Base-by-base conservation (phyloP, 2,888 invertebrate species). In the Caenorhabditis sp. region DNA sequence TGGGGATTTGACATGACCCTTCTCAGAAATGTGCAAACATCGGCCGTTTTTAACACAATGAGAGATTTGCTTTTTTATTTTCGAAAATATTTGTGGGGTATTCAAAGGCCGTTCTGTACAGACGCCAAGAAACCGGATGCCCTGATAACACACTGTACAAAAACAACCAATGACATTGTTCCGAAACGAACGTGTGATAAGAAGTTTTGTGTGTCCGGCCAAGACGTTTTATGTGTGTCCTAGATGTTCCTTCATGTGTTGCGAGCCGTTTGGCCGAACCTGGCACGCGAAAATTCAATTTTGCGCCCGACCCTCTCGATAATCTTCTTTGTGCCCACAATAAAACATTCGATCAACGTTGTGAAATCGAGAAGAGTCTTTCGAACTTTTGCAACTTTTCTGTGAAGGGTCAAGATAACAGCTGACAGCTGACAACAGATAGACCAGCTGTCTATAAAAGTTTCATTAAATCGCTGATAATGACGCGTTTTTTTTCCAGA, bases 11-110 rank as follows among this genome's bases (percentile, higher is more conserved):
- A 70, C 70, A 59, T 70, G 70, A 70, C 70, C 70, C 59, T 27
- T 70, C 53, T 70, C 70, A 45, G 46, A 53, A 70, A 70, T 70
- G 70, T 59, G 70, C 70, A 70, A 70, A 70, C 70, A 70, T 70
- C 53, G 59, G 30, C 8, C 43, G 43, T 59, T 68, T 55, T 68
- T 68, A 52, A 61, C 61, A 61, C 50, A 32, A 30, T 45, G 43
- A 58, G 30, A 59, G 45, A 59, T 32, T 32, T 45, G 35, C 15
- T 32, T 35, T 9, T 13, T 2, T 35, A 2, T 35, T 35, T 9
- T 35, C 35, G n/a, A n/a, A n/a, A n/a, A n/a, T n/a, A n/a, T n/a
- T n/a, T n/a, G n/a, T n/a, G n/a, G n/a, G n/a, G n/a, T n/a, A n/a
- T n/a, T n/a, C n/a, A n/a, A n/a, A n/a, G n/a, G n/a, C n/a, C n/a